These are phyloP conservation scores for Cherax destructor DNA, from an alignment of 1,140 invertebrate species.

Conservation along the genomic window DNA sequence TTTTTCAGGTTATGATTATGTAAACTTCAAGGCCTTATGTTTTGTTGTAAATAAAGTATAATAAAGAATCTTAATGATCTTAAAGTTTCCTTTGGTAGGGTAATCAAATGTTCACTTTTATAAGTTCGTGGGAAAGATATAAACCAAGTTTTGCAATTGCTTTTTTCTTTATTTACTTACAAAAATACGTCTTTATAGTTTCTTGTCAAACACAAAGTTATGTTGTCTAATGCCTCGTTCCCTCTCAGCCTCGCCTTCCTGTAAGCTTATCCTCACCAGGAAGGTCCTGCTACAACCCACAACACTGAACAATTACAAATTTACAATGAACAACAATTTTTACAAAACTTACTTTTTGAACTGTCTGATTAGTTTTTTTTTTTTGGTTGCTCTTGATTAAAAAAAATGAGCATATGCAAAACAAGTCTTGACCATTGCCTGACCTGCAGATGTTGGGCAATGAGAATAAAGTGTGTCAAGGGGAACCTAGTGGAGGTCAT, in stretches of 20 bases:
- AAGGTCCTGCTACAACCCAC: no score
- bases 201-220: constrained; percentile 13
- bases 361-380: neutral
- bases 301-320: neutral
- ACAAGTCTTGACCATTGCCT: no score
- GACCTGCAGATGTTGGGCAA: no score
- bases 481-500: neutral
- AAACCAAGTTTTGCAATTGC: neutral
- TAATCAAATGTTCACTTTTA: neutral
- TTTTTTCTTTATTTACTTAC: constrained; percentile 34
- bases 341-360: neutral
- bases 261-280: neutral
- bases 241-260: neutral
- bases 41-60: no score
- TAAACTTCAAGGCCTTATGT: no score
- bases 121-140: neutral
- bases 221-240: neutral
- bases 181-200: constrained; percentile 31
- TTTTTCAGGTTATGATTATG: no score
- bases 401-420: neutral
- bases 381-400: neutral
- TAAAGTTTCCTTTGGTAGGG: neutral
- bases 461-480: no score
- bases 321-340: neutral
- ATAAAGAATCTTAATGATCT: no score